phyloP scores from a whole-genome alignment of 2,888 invertebrate genomes.

The Clivina fossor region DNA sequence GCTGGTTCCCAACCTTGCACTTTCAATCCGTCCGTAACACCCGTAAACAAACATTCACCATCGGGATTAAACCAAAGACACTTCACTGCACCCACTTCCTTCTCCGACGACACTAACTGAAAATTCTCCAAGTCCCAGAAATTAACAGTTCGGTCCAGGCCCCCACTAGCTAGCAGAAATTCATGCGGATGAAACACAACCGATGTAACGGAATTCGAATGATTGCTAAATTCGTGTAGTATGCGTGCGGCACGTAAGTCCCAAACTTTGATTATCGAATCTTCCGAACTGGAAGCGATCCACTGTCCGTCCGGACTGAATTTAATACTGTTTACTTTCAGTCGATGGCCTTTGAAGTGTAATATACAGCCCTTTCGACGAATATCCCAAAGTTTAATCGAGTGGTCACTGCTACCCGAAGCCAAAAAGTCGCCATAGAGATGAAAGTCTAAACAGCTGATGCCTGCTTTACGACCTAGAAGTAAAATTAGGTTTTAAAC shows the following conservation, averaged over 20 bases:
- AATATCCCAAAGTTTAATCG: constrained; percentile 93
- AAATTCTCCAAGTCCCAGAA: constrained; percentile 97
- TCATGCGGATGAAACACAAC: constrained; percentile 97
- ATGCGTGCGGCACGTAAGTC: constrained; percentile 89
- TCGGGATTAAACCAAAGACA: constrained; percentile 85
- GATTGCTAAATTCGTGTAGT: constrained; percentile 83
- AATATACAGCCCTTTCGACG: constrained; percentile 92
- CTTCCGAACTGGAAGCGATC: constrained; percentile 95
- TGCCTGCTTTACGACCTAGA: constrained; percentile 85
- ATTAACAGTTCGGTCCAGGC: constrained; percentile 84
- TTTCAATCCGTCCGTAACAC: constrained; percentile 81
- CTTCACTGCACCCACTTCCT: constrained; percentile 53
- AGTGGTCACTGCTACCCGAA: constrained; percentile 90
- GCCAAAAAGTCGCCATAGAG: constrained; percentile 93
- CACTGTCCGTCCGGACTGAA: constrained; percentile 98
- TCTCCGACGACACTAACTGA: constrained; percentile 54
- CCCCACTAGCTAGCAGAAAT: constrained; percentile 88
- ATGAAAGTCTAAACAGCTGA: constrained; percentile 91
- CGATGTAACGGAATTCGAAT: constrained; percentile 81
- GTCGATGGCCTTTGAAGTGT: constrained; percentile 89
- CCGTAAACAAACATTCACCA: constrained; percentile 86
- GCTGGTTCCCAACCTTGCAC: constrained; percentile 95
- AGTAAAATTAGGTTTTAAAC: too few relatives aligned
- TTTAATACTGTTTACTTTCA: constrained; percentile 88
- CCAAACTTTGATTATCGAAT: constrained; percentile 84